Evolutionary conservation across 2,888 invertebrate genomes (phyloP).

Genomic region (Trilocha varians): DNA sequence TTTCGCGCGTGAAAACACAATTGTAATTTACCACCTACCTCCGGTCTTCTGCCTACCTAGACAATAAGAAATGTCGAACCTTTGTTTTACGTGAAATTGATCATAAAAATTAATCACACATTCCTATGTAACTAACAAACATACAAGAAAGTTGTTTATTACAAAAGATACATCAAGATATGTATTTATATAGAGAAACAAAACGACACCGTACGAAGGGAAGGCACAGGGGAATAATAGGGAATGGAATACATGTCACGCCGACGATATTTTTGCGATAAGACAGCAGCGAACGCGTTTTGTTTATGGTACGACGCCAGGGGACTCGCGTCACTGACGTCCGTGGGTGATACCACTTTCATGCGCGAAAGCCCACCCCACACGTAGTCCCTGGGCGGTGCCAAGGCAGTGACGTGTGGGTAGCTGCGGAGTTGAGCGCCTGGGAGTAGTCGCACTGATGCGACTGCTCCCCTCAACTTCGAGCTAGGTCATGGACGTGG

Average conservation of each 20-base stretch:
- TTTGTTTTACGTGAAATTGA: background rate
- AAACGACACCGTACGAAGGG: constrained; percentile 25
- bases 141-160: background rate
- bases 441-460: no score
- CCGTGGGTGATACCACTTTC: no score
- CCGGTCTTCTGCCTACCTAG: no score
- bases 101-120: background rate
- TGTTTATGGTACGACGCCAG: constrained; percentile 50
- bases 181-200: constrained; percentile 24
- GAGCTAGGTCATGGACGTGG: no score
- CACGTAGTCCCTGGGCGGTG: no score
- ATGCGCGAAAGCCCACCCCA: constrained; percentile 3
- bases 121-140: constrained; percentile 11
- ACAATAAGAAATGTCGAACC: no score
- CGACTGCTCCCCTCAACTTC: no score
- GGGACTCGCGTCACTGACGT: no score
- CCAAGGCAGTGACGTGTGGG: no score
- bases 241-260: constrained; percentile 48
- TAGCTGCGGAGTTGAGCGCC: no score
- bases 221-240: constrained; percentile 35
- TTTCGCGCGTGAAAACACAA: no score
- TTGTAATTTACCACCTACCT: no score
- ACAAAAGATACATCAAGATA: constrained; percentile 21
- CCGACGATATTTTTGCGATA: constrained; percentile 52
- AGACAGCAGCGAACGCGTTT: constrained; percentile 38